Base-by-base conservation (phyloP, 2,888 invertebrate genomes). In the Acanthosepion esculentum region DNA sequence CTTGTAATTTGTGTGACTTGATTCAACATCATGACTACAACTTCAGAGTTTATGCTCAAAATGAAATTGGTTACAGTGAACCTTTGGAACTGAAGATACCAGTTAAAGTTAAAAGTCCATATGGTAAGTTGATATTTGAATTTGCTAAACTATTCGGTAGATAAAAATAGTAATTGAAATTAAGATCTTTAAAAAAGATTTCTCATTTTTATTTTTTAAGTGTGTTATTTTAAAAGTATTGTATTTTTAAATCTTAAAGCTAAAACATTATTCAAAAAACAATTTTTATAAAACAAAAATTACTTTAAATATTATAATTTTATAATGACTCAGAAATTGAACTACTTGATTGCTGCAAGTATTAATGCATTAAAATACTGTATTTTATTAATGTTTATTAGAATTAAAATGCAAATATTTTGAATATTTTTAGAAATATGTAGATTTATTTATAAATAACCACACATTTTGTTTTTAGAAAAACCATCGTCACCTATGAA, bases 81-180 rank as follows among this genome's bases (percentile, higher is more conserved):
- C 98, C 98, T 94, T 98, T 98, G 50, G 98, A 98, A 95, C 98
- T 98, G 55, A 98, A 98, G 96, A 98, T 98, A 26, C 98, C 98
- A 96, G 98, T 98, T 23, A 98, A 95, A 94, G 96, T 96, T 78
- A 96, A 96, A 92, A 96, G 96, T 95, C 96, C 96, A 93, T 96
- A 96, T 96, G 99, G 99, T 99, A 98, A 98, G 99, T 98, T 91
- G 91, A n/a, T 33, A 78, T 78, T 78, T 78, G n/a, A n/a, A n/a
- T 41, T 78, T 64, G 7, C 59, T 59, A 7, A 59, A 59, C 7
- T 55, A 64, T 64, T 64, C 29, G n/a, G 5, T 1, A 78, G 15
- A 78, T 78, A 10, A 78, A 33, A n/a, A 59, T 59, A 6, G 33
- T 78, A 78, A 15, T 18, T 15, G 15, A 78, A 33, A 78, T 78